These are phyloP conservation scores for Silurus aristotelis DNA, from an alignment of 2,797 vertebrate species.

Conservation along the genomic window DNA sequence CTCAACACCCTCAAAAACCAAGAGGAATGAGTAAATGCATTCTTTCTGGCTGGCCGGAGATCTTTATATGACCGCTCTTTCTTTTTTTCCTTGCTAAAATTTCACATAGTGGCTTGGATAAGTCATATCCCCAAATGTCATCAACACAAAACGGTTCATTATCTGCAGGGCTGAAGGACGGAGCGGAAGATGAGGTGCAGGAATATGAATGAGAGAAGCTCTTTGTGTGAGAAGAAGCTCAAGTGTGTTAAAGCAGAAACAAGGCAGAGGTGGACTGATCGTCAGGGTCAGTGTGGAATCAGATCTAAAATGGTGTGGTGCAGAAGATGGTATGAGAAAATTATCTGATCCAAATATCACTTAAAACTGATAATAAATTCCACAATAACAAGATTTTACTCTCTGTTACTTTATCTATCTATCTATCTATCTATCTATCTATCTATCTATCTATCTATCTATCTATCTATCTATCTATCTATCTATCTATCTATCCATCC, in stretches of 20 bases:
- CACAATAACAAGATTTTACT: not conserved
- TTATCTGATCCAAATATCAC: not conserved
- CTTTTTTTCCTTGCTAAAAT: not conserved
- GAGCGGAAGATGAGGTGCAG: not conserved
- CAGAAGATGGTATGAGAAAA: not conserved
- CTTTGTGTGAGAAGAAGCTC: not conserved
- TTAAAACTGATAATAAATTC: not conserved
- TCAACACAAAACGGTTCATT: slow-evolving; percentile 19
- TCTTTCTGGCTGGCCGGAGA: slow-evolving; percentile 29
- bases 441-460: not conserved
- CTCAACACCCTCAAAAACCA: slow-evolving; percentile 32
- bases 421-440: not conserved
- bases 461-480: not conserved
- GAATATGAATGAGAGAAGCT: not conserved
- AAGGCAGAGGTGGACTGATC: no score
- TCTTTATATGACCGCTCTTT: slow-evolving; percentile 26
- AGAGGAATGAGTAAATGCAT: slow-evolving; percentile 42
- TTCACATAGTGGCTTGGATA: slow-evolving; percentile 13
- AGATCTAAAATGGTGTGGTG: not conserved
- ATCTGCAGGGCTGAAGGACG: not conserved
- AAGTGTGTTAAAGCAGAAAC: not conserved
- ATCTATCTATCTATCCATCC: no score
- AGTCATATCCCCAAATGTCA: slow-evolving; percentile 30
- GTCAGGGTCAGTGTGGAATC: not conserved
- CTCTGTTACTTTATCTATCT: not conserved